Conservation (phyloP, 2,888 invertebrate species). For the Gandaritis pyraliata region DNA sequence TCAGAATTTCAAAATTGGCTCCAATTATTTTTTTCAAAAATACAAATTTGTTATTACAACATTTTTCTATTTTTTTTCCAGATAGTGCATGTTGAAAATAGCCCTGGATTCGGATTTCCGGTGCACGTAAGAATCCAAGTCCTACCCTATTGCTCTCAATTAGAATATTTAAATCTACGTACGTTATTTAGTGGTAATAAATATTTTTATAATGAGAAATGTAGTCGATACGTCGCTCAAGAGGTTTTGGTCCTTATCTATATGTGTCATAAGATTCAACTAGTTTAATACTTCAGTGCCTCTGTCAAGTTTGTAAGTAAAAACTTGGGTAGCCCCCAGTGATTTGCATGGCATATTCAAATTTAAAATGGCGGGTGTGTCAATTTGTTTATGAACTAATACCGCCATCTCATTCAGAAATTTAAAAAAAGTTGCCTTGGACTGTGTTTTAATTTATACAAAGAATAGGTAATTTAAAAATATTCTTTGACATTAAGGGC, state of each 20-base stretch:
- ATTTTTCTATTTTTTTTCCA: constrained; percentile 34
- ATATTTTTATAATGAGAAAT: constrained; percentile 66
- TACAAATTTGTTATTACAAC: no score
- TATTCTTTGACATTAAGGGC: no score
- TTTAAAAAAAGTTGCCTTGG: background rate
- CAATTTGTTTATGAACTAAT: background rate
- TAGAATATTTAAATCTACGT: constrained; percentile 57
- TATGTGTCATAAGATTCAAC: constrained; percentile 51
- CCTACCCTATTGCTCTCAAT: constrained; percentile 59
- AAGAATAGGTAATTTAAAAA: no score
- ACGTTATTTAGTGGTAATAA: constrained; percentile 56
- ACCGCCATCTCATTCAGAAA: background rate
- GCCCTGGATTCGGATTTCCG: constrained; percentile 14
- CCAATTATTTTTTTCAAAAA: no score
- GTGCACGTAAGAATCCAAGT: constrained; percentile 29
- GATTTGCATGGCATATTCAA: constrained; percentile 9
- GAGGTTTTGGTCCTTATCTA: constrained; percentile 64
- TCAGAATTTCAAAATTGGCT: no score
- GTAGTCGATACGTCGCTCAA: constrained; percentile 59
- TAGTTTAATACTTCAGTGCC: constrained; percentile 22
- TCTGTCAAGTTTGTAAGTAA: background rate
- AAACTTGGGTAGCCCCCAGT: background rate
- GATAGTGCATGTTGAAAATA: constrained; percentile 25
- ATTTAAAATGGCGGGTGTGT: constrained; percentile 4
- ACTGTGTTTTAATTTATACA: background rate